These are phyloP conservation scores for Drosophila phalerata DNA, from an alignment of 2,888 invertebrate genomes.

Conservation along the genomic window DNA sequence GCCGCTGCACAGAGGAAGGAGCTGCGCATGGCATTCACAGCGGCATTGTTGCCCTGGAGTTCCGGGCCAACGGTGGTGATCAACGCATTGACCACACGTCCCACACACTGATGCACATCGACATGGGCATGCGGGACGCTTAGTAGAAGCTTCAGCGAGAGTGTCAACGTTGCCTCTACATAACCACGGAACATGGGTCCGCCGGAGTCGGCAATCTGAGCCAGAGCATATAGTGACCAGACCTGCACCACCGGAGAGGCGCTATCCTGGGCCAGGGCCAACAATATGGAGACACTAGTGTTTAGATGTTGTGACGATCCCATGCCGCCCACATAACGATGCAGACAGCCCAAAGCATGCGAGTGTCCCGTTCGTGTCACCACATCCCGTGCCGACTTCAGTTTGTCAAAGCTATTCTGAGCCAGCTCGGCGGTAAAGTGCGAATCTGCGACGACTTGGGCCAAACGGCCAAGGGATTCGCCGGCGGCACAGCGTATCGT, in stretches of 20 bases:
- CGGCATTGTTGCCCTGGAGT: conserved; percentile 92
- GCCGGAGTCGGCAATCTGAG: conserved; percentile 98
- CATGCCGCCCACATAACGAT: conserved; percentile 97
- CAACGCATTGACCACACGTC: conserved; percentile 96
- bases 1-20: conserved; percentile 97
- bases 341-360: conserved; percentile 97
- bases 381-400: conserved; percentile 94
- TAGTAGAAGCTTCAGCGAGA: conserved; percentile 95
- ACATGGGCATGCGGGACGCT: conserved; percentile 96
- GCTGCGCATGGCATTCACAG: conserved; percentile 91
- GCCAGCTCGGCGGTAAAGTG: conserved; percentile 95
- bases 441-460: conserved; percentile 94
- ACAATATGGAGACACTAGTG: conserved; percentile 96
- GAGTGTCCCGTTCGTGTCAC: conserved; percentile 95
- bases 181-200: conserved; percentile 99
- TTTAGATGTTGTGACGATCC: conserved; percentile 97
- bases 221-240: conserved; percentile 98
- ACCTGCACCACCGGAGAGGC: conserved; percentile 98
- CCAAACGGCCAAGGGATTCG: conserved; percentile 97
- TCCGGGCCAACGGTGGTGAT: conserved; percentile 99
- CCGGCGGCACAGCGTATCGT: conserved; percentile 97
- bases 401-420: conserved; percentile 94
- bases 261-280: conserved; percentile 97
- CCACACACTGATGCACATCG: conserved; percentile 97
- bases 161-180: conserved; percentile 96